These are phyloP conservation scores for Coelopa frigida DNA, from an alignment of 1,140 invertebrate species.

Conservation along the genomic window DNA sequence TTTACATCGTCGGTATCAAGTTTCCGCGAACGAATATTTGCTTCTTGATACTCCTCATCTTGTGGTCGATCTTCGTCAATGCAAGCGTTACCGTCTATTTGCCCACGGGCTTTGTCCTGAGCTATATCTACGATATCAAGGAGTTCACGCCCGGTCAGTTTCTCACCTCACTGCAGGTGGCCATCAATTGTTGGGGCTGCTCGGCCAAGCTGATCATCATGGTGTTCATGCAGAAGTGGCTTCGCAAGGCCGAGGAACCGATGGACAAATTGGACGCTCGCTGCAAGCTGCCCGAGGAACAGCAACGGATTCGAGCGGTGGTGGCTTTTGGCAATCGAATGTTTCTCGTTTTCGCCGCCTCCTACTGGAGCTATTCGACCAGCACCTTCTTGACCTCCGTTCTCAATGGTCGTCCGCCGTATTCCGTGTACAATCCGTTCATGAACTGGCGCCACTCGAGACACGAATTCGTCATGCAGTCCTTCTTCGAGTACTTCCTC, in stretches of 20 bases:
- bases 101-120: slow-evolving; percentile 19
- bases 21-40: background rate
- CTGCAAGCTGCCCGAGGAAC: slow-evolving; percentile 12
- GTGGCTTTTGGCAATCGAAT: slow-evolving; percentile 18
- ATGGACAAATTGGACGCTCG: slow-evolving; percentile 17
- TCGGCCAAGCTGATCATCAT: slow-evolving; percentile 22
- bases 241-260: slow-evolving; percentile 14
- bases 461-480: slow-evolving; percentile 15
- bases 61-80: slow-evolving; percentile 10
- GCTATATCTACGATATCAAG: slow-evolving; percentile 14
- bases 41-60: slow-evolving; percentile 6
- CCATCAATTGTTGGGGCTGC: slow-evolving; percentile 21
- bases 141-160: slow-evolving; percentile 22
- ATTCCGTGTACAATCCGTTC: slow-evolving; percentile 20
- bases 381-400: slow-evolving; percentile 21
- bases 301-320: slow-evolving; percentile 1
- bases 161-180: slow-evolving; percentile 24
- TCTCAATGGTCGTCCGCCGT: slow-evolving; percentile 19
- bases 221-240: slow-evolving; percentile 13
- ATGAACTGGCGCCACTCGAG: slow-evolving; percentile 17
- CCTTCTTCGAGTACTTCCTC: slow-evolving; percentile 21
- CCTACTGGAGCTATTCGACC: slow-evolving; percentile 20
- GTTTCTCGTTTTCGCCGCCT: slow-evolving; percentile 19
- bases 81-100: slow-evolving; percentile 14
- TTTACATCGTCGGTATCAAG: slow-evolving; percentile 2